Conservation (phyloP, 2,113 vertebrate genomes). For the Pterocles burchelli region DNA sequence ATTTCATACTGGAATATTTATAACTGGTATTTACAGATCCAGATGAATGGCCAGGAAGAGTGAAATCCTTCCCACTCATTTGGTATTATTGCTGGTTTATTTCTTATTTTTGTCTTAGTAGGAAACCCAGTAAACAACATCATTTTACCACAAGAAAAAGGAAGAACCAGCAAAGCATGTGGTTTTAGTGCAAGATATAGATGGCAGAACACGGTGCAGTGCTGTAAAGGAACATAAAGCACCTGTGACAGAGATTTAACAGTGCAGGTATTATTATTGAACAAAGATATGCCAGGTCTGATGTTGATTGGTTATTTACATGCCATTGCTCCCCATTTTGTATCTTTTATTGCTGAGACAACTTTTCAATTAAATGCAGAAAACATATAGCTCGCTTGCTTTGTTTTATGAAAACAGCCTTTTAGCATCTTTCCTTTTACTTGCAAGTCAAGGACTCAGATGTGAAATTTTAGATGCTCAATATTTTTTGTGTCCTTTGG, state of each 20-base stretch:
- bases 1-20: neutral
- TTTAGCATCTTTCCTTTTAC: neutral
- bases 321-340: neutral
- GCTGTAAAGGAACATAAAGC: neutral
- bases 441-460: neutral
- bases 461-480: neutral
- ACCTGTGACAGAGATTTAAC: neutral
- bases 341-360: neutral
- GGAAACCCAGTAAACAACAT: neutral
- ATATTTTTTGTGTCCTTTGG: neutral
- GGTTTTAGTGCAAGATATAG: neutral
- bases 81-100: neutral
- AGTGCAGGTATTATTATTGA: neutral
- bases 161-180: neutral
- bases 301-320: neutral
- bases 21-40: conserved; percentile 10
- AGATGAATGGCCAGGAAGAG: neutral
- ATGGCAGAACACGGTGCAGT: neutral
- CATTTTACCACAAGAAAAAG: conserved; percentile 14
- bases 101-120: neutral
- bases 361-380: conserved; percentile 14
- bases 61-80: neutral
- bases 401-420: conserved; percentile 52
- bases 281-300: neutral
- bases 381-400: conserved; percentile 4